phyloP scores from a whole-genome alignment of 2,888 invertebrate genomes.

The Drosophila peninsularis region DNA sequence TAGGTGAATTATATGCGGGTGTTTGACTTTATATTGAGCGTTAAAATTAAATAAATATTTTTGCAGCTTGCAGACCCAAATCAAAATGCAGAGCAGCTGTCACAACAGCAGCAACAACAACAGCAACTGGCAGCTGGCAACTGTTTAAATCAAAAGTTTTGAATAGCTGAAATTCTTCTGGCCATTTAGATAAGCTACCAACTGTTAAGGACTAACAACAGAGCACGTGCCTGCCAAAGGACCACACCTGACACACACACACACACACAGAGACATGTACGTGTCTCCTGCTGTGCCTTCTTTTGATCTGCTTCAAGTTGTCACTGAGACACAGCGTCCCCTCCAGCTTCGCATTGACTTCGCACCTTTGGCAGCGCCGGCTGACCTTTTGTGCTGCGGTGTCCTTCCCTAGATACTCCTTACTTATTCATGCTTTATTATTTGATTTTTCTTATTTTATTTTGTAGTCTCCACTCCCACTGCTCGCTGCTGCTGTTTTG shows the following conservation, averaged over 20 bases:
- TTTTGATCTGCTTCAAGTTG: slow-evolving; percentile 43
- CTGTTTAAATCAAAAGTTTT: slow-evolving; percentile 58
- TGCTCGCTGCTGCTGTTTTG: slow-evolving; percentile 27
- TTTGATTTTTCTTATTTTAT: slow-evolving; percentile 34
- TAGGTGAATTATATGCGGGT: slow-evolving; percentile 27
- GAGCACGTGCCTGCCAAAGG: slow-evolving; percentile 37
- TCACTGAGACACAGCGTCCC: slow-evolving; percentile 11
- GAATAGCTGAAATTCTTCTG: slow-evolving; percentile 35
- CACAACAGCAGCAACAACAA: slow-evolving; percentile 21
- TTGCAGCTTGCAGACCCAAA: slow-evolving; percentile 56
- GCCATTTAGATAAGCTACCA: slow-evolving; percentile 53
- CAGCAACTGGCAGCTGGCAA: slow-evolving; percentile 22
- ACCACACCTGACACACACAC: slow-evolving; percentile 18
- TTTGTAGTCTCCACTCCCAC: neutral
- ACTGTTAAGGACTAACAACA: slow-evolving; percentile 33
- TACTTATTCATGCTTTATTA: slow-evolving; percentile 54
- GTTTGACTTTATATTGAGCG: slow-evolving; percentile 19
- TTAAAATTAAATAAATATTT: slow-evolving; percentile 73
- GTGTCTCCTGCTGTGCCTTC: slow-evolving; percentile 20
- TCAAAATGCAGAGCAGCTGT: slow-evolving; percentile 66
- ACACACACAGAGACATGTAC: slow-evolving; percentile 8
- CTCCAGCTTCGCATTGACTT: slow-evolving; percentile 29
- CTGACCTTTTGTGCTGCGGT: slow-evolving; percentile 48
- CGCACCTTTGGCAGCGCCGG: slow-evolving; percentile 32
- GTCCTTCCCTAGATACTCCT: slow-evolving; percentile 19